These are phyloP conservation scores for Chrysina gloriosa DNA, from an alignment of 2,888 invertebrate genomes.

Conservation along the genomic window DNA sequence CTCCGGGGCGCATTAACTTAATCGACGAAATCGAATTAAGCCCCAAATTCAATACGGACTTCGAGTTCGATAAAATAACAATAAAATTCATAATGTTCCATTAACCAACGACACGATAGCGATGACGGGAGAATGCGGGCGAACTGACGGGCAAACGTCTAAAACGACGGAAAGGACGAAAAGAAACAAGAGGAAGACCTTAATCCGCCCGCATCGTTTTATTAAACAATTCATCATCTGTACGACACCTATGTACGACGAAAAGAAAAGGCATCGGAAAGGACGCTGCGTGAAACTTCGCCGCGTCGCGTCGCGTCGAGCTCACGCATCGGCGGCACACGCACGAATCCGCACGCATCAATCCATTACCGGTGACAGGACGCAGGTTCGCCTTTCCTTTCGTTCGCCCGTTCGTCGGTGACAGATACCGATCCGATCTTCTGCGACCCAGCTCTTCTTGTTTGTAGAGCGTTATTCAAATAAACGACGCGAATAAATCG, in stretches of 20 bases:
- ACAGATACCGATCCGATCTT: conserved; percentile 30
- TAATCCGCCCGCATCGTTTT: conserved; percentile 39
- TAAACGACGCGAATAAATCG: conserved; percentile 32
- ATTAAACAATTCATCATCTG: conserved; percentile 40
- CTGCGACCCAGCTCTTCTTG: conserved; percentile 17
- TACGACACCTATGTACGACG: conserved; percentile 25
- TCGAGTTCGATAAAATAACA: conserved; percentile 30
- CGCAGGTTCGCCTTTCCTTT: conserved; percentile 28
- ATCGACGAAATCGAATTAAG: conserved; percentile 34
- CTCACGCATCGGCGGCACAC: no score
- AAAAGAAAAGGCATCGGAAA: background rate
- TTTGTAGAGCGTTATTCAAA: conserved; percentile 26
- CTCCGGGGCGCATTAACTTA: conserved; percentile 7
- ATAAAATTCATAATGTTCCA: conserved; percentile 37
- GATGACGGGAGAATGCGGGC: conserved; percentile 23
- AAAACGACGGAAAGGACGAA: conserved; percentile 15
- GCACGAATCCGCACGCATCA: conserved; percentile 18
- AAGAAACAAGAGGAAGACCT: conserved; percentile 28
- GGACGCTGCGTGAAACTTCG: conserved; percentile 26
- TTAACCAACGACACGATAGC: conserved; percentile 30
- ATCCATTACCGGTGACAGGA: conserved; percentile 37
- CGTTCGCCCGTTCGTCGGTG: conserved; percentile 25
- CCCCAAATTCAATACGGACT: background rate
- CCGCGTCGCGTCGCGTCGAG: conserved; percentile 6
- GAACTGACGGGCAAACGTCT: background rate